Base-by-base conservation (phyloP, 2,113 vertebrate genomes). In the Ophthalmolycus amberensis region DNA sequence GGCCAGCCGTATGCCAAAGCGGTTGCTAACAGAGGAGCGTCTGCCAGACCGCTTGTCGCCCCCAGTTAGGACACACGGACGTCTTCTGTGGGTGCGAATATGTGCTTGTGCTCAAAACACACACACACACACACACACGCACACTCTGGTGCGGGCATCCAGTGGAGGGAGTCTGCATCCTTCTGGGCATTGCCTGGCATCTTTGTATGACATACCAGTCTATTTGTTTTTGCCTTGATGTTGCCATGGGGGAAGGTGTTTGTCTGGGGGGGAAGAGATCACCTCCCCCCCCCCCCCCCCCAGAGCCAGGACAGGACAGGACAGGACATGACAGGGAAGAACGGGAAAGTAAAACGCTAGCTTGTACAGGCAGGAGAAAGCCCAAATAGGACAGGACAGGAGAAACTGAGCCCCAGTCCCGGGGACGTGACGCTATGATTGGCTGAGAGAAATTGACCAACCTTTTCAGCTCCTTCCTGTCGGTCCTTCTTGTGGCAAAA, bases 31-130 rank as follows among this genome's bases (percentile, higher is more conserved):
- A 54, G 64, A 14, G 20, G 27, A 63, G 60, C 32, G 16, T 65
- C 59, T 85, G 80, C 74, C 85, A 92, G 67, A 81, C 82, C 66
- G 77, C 80, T 85, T 85, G 81, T 86, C 82, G 74, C 78, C 38
- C 65, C 40, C 44, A 56, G 83, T 88, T 78, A 83, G 5, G 8
- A 73, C 67, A 81, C 77, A 79, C 44, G 38, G 58, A 79, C 18
- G 27, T 89, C 72, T 56, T 81, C 32, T 82, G 62, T 66, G 80
- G 75, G 66, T 80, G 77, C 32, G 78, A 70, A 37, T 60, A 29
- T 42, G 32, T 60, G 74, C 71, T 72, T 69, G 58, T 46, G 73
- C 8, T 16, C 38, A 25, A 54, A 58, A 66, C 14, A 84, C 69
- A 15, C 60, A 62, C 77, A 50, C 48, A 7, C 48, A 15, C 14